phyloP scores from a whole-genome alignment of 2,113 vertebrate genomes.

The Stercorarius parasiticus region DNA sequence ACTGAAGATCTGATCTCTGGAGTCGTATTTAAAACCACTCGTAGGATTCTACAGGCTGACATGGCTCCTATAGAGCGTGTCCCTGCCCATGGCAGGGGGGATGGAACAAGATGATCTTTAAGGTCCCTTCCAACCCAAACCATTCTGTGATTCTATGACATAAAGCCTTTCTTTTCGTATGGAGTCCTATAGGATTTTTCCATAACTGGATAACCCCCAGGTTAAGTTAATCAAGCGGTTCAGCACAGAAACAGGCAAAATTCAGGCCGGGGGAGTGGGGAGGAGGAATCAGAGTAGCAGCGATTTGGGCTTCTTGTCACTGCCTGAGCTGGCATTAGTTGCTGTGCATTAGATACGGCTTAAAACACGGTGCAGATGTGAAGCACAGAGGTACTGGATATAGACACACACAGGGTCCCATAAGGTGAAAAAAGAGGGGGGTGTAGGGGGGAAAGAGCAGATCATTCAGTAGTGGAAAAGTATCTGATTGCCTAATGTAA shows the following conservation, averaged over 20 bases:
- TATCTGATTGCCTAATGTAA: slow-evolving; percentile 48
- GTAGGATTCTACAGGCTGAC: not conserved
- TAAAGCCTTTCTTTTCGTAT: not conserved
- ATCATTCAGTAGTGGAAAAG: slow-evolving; percentile 25
- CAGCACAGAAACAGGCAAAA: not conserved
- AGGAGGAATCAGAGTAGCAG: not conserved
- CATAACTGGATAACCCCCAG: not conserved
- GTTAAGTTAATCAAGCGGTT: not conserved
- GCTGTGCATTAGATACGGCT: not conserved
- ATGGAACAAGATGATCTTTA: no score
- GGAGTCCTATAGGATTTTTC: not conserved
- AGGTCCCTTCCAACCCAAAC: no score
- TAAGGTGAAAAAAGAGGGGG: slow-evolving; percentile 8
- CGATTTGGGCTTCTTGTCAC: not conserved
- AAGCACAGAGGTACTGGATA: not conserved
- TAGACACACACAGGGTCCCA: not conserved
- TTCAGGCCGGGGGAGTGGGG: not conserved
- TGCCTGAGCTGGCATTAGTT: not conserved
- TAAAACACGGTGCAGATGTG: slow-evolving; percentile 24
- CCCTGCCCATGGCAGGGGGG: no score
- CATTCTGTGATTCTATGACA: no score
- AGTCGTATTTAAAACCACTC: not conserved
- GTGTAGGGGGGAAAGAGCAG: not conserved
- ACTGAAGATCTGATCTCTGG: not conserved
- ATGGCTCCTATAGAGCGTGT: not conserved